Base-by-base conservation (phyloP, 2,113 vertebrate species). In the Syrmaticus mikado region DNA sequence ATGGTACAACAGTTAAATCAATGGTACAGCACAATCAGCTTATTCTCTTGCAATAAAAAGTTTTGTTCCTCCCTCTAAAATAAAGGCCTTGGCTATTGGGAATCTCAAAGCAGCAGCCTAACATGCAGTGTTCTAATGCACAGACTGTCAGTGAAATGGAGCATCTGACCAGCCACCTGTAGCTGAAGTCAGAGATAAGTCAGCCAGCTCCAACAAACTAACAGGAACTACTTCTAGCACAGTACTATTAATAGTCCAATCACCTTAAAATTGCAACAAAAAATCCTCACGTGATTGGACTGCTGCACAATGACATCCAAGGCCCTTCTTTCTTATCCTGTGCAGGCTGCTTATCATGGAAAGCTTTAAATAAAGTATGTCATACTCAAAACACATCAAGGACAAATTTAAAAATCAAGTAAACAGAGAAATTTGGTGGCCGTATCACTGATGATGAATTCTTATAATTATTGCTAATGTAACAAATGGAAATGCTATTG, bases 351-450 rank as follows among this genome's bases (percentile, higher is more conserved):
- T 68, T 38, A 65, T 21, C 27, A 38, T 30, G 27, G 46, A 21
- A 13, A 38, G 34, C 38, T 50, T 62, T 62, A 50, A 30, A 60
- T 11, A 36, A 38, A 30, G 9, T 32, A 48, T 30, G 25, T 28
- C 17, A 46, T 8, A 83, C 2, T 64, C 52, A 46, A 48, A 32
- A 10, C 19, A 50, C 22, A 14, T 9, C 67, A 17, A 2, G 1
- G 11, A 68, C 2, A 2, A 3, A 64, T 2, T 25, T 12, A 7
- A 7, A 79, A 50, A 83, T 6, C 5, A 30, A 0, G 0, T 40
- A 28, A 66, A 81, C 7, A 8, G 4, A 58, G 22, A 52, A 87
- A 76, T 38, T 46, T 14, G 76, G 30, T 53, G 24, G 40, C 45
- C 36, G 7, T 27, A n/a, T 25, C 43, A 79, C 6, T 46, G 11